Evolutionary conservation across 2,797 vertebrate species (phyloP), one percentile per base, ranked within the genome.

Genomic region (Pseudopleuronectes americanus): DNA sequence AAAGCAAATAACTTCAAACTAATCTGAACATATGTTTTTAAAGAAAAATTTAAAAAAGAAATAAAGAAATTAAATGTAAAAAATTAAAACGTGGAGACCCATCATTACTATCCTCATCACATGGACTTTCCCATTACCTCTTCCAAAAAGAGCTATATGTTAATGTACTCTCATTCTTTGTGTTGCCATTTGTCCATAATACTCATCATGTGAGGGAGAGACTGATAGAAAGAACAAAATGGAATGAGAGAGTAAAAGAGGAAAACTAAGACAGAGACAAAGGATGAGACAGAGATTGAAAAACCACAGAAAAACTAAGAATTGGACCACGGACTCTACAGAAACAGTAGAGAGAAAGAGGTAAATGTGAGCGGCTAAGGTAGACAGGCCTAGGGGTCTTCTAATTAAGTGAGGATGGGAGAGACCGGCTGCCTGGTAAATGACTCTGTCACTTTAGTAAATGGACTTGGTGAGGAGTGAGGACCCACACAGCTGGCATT

Each of bases 391-490:
- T 84, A 69, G 86, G 91, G 92, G 90, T 90, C 89, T 90, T 93
- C 94, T 95, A 94, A 95, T 95, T 94, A 94, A 94, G 91, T 89
- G 92, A 86, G 87, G 84, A 91, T 87, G 85, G 90, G 90, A 93
- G 89, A 91, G 86, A 91, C 90, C 86, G 85, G 87, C 84, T 87
- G 87, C 89, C 92, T 92, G 88, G 91, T 94, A 93, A 94, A 95
- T 94, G 91, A 94, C 91, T 94, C 93, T 95, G 94, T 95, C 93
- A 94, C 92, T 93, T 93, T 90, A 93, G 93, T 91, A 94, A 95
- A 95, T 94, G 91, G 92, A 94, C 92, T 92, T 90, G 89, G 89
- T 92, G 92, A 94, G 87, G 86, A 91, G 84, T 90, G 89, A 91
- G 84, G 84, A 84, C 84, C 88, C 86, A 89, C 88, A 89, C 75